Conservation (phyloP, 2,797 vertebrate species). For the Rousettus madagascariensis region DNA sequence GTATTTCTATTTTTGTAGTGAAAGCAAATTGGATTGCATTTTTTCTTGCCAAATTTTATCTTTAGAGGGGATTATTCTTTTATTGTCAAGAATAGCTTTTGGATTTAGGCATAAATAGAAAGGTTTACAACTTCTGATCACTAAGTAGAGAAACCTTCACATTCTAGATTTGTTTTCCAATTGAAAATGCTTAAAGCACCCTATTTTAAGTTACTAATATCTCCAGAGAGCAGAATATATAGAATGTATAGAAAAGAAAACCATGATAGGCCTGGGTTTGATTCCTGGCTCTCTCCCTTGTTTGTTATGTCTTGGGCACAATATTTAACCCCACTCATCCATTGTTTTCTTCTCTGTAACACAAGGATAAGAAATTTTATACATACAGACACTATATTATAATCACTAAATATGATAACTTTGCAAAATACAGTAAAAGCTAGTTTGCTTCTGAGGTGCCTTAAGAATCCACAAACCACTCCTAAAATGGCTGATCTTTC, state of each 20-base stretch:
- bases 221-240: background rate
- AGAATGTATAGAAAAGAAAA: background rate
- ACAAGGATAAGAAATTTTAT: background rate
- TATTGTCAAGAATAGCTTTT: slow-evolving; percentile 55
- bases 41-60: slow-evolving; percentile 66
- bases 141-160: background rate
- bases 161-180: slow-evolving; percentile 15
- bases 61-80: slow-evolving; percentile 65
- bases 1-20: slow-evolving; percentile 61
- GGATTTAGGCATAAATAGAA: slow-evolving; percentile 46
- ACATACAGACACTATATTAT: background rate
- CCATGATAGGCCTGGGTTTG: background rate
- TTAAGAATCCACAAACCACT: background rate
- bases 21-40: slow-evolving; percentile 31
- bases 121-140: slow-evolving; percentile 55
- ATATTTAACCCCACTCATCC: background rate
- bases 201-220: background rate
- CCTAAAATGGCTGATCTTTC: slow-evolving; percentile 2
- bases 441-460: background rate
- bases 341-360: slow-evolving; percentile 5
- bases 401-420: background rate
- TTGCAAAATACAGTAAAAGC: background rate
- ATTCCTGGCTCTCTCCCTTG: background rate
- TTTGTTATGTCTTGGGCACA: background rate
- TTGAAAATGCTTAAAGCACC: background rate